Conservation (phyloP, 2,888 invertebrate genomes). For the Selenia dentaria region DNA sequence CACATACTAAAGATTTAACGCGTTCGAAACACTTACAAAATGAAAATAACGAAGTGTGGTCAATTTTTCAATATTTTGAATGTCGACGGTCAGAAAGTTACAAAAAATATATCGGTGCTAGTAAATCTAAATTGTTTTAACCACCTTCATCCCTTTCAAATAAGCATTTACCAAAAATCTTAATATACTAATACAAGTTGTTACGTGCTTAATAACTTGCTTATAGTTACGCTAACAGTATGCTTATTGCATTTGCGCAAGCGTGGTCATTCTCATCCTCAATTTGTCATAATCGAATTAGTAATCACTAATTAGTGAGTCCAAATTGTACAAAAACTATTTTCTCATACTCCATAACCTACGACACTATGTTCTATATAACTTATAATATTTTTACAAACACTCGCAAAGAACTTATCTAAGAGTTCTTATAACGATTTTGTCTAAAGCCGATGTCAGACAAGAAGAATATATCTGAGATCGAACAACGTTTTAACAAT, state of each 20-base stretch:
- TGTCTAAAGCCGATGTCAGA: conserved; percentile 14
- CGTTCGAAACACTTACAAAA: conserved; percentile 52
- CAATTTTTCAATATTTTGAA: conserved; percentile 16
- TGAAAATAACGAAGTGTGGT: conserved; percentile 39
- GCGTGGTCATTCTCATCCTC: conserved; percentile 2
- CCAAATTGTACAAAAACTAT: conserved; percentile 80
- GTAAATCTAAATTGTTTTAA: conserved; percentile 38
- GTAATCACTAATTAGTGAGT: conserved; percentile 69
- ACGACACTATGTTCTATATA: conserved; percentile 51
- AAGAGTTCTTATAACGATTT: conserved; percentile 24
- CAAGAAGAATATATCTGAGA: conserved; percentile 24
- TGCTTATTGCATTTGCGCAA: neutral
- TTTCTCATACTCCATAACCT: conserved; percentile 66
- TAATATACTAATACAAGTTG: conserved; percentile 37
- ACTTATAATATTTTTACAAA: conserved; percentile 72
- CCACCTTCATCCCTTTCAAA: conserved; percentile 53
- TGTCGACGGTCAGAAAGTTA: conserved; percentile 6
- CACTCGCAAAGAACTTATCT: conserved; percentile 36
- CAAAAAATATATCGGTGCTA: conserved; percentile 42
- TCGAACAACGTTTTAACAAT: conserved; percentile 24
- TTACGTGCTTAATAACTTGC: conserved; percentile 20
- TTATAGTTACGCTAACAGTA: conserved; percentile 13
- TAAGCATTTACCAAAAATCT: conserved; percentile 52
- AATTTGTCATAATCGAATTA: conserved; percentile 45
- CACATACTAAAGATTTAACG: conserved; percentile 55